Conservation (phyloP, 2,888 invertebrate species). For the Troides helena region DNA sequence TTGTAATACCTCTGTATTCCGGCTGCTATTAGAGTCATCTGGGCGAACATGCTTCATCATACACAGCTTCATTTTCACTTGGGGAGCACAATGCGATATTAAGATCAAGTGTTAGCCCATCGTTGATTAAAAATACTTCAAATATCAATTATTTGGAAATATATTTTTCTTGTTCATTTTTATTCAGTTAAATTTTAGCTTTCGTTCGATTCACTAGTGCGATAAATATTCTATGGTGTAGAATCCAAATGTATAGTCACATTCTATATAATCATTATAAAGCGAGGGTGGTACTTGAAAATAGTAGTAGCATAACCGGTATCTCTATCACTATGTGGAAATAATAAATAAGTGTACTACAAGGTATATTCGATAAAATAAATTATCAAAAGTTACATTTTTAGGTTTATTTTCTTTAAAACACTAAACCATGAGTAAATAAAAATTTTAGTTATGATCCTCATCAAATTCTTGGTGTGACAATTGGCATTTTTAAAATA, state of each 20-base stretch:
- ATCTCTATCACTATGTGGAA: background rate
- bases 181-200: no score
- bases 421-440: background rate
- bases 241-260: no score
- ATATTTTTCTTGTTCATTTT: no score
- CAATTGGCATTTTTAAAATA: conserved; percentile 23
- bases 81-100: no score
- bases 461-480: conserved; percentile 5
- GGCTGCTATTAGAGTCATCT: background rate
- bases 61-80: background rate
- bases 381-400: background rate
- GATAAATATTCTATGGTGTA: no score
- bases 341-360: background rate
- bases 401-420: background rate
- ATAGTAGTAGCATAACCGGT: no score
- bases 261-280: no score
- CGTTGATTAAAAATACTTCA: background rate
- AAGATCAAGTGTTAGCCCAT: no score
- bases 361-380: background rate
- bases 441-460: background rate
- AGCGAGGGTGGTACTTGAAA: no score
- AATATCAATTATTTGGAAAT: no score
- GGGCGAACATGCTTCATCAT: background rate
- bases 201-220: no score
- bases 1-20: no score